Base-by-base conservation (phyloP, 2,888 invertebrate genomes). In the Omphaloscelis lunosa region DNA sequence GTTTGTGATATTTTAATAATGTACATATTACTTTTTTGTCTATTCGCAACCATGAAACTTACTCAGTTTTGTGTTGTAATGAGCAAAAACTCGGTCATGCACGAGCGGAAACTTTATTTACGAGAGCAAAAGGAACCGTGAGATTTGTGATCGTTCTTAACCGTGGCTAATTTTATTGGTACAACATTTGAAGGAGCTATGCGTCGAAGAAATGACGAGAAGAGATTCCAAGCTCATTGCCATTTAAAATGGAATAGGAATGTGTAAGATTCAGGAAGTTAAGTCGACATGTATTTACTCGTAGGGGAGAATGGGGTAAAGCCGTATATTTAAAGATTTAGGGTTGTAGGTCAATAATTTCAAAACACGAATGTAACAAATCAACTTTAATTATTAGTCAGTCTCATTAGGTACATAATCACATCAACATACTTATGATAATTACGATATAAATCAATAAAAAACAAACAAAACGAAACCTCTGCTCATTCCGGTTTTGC, bases 11-110 rank as follows among this genome's bases (percentile, higher is more conserved):
- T 90, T 92, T 91, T 88, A 86, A 90, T 90, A 89, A 92, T 88
- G 88, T 86, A 86, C 76, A 86, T 86, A 86, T 89, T 90, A 89
- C 83, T 91, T 93, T 91, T 93, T 92, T 89, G 80, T 79, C 83
- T 88, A 88, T 79, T 72, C 72, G 72, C 78, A 86, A 86, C 81
- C 85, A 89, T 88, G 79, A 87, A 85, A 85, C 84, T 90, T 86
- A 88, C 87, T 89, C 85, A 85, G 86, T 87, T 89, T 88, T 84
- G 86, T 86, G 83, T 84, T 86, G 83, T 91, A 91, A 93, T 92
- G 91, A 91, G 92, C 92, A 93, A 93, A 92, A 93, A 92, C 82
- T 90, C 80, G 80, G 89, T 90, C 90, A 90, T 86, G 88, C 88
- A 90, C 88, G 89, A 90, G 86, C 85, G 83, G 82, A 63, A 88